Evolutionary conservation across 2,888 invertebrate species (phyloP), one percentile per base, ranked within the genome.

Genomic region (Erebia palarica): DNA sequence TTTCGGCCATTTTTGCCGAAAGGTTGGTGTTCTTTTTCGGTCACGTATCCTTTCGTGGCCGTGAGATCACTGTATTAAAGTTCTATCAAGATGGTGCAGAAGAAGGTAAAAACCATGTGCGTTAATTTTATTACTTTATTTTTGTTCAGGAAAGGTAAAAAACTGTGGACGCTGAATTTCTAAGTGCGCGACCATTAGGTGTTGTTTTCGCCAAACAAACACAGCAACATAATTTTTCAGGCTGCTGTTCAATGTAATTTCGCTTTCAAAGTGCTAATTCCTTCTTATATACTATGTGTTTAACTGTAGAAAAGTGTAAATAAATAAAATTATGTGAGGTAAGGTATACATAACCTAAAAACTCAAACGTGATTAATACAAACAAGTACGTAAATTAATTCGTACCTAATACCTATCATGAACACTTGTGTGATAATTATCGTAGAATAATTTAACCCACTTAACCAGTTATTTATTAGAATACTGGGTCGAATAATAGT

Each of bases 21-120:
- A 87, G 90, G 87, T 89, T 85, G 86, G 88, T 91, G 89, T 89
- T 87, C 80, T 77, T 80, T 85, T 87, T 85, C 73, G 89, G 92
- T 90, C 91, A 86, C 93, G 91, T 86, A 94, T 94, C 93, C 83
- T 73, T 85, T 87, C 92, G 93, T 92, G 92, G 89, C 91, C 89
- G 81, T 81, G 86, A 88, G 87, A 94, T 94, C 93, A 86, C 87
- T 81, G 78, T 82, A 76, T 79, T 90, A 88, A 90, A 90, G 85
- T 82, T 84, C 79, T 85, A 82, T 84, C 87, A 92, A 92, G 86
- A 94, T 94, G 94, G 94, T 94, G 89, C 94, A 94, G 89, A 94
- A 94, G 93, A 94, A 94, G 94, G 94, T 94, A 92, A 94, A 91
- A 85, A 75, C 84, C 84, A 92, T 89, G 91, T 91, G 91, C 90